Percentiles rank a stretch among this genome's conserved stretches.
Evolutionary conservation across 2,888 invertebrate species (phyloP).

Genomic region (Panorpa germanica): DNA sequence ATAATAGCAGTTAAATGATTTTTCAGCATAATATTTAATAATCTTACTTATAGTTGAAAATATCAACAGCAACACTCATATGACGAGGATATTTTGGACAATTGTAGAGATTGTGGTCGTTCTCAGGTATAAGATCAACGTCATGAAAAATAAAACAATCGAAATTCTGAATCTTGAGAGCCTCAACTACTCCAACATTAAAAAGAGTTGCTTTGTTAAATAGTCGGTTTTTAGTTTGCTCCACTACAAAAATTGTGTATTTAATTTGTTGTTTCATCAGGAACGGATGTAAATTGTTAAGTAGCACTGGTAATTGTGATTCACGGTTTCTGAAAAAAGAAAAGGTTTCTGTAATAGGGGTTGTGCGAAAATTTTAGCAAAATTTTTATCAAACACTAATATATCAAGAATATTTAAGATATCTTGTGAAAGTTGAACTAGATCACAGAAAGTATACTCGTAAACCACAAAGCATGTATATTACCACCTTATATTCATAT

Average conservation of each 20-base stretch:
- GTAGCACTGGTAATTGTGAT: conserved; percentile 29
- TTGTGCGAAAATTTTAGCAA: too few species aligned
- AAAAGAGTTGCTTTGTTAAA: conserved; percentile 41
- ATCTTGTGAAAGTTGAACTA: too few species aligned
- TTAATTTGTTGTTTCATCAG: conserved; percentile 33
- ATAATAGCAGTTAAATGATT: too few species aligned
- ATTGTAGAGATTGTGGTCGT: conserved; percentile 35
- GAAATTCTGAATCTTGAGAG: conserved; percentile 24
- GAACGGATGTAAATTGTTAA: conserved; percentile 36
- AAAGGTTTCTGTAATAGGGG: too few species aligned
- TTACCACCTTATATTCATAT: too few species aligned
- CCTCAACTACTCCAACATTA: conserved; percentile 37
- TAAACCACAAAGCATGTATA: too few species aligned
- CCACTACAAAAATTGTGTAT: conserved; percentile 36
- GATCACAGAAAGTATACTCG: too few species aligned
- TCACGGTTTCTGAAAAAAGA: conserved; percentile 33
- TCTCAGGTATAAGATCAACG: conserved; percentile 39
- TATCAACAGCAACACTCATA: conserved; percentile 52
- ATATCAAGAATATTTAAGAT: too few species aligned
- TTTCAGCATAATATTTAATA: too few species aligned
- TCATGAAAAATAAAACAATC: conserved; percentile 44
- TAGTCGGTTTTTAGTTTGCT: conserved; percentile 29
- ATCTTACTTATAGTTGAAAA: conserved; percentile 34
- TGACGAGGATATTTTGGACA: conserved; percentile 36
- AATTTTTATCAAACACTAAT: too few species aligned